Percentiles rank a stretch among this genome's conserved stretches.
Evolutionary conservation across 1,140 invertebrate genomes (phyloP).

Genomic region (Heliconius himera): DNA sequence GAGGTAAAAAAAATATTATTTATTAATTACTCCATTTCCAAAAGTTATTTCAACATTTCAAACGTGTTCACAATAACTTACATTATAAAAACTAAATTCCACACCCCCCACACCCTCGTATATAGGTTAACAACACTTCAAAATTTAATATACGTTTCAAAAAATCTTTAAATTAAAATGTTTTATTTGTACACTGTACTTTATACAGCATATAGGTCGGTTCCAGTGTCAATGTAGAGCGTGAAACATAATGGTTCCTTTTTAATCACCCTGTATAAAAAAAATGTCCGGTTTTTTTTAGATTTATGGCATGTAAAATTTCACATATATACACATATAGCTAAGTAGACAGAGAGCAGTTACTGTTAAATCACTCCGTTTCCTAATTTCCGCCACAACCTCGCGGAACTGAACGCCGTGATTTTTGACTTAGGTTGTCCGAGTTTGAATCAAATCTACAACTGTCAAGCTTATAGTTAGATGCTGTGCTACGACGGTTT

Average conservation of each 20-base stretch:
- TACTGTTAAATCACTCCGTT: too few species aligned
- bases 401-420: too few species aligned
- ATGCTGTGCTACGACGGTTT: too few species aligned
- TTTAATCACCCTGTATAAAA: neutral
- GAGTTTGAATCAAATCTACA: too few species aligned
- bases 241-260: neutral
- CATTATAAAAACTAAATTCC: neutral
- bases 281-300: neutral
- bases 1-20: too few species aligned
- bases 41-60: neutral
- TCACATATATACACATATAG: too few species aligned
- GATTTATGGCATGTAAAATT: too few species aligned
- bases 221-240: neutral
- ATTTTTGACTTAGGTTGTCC: too few species aligned
- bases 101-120: neutral
- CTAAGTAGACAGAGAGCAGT: too few species aligned
- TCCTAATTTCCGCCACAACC: too few species aligned
- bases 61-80: slow-evolving; percentile 1
- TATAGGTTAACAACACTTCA: slow-evolving; percentile 5
- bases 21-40: neutral
- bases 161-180: neutral
- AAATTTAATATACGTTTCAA: neutral
- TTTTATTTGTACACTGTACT: neutral
- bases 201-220: neutral
- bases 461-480: too few species aligned